These are phyloP conservation scores for Acanthurus leucopareius DNA, from an alignment of 2,797 vertebrate genomes.

Conservation along the genomic window DNA sequence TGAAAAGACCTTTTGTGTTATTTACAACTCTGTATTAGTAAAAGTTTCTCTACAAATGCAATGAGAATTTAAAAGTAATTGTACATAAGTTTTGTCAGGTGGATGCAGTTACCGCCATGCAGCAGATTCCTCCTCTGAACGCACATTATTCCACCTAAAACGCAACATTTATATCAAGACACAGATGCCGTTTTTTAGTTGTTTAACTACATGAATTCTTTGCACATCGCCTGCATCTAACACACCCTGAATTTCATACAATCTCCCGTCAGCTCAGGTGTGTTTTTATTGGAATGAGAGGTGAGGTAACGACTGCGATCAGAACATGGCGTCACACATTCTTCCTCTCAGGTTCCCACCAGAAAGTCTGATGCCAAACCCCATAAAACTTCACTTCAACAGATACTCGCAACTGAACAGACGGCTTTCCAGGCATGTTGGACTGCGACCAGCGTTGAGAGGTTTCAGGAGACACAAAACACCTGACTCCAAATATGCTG, in stretches of 20 bases:
- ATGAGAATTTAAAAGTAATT: not conserved
- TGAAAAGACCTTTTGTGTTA: not conserved
- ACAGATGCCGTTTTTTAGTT: not conserved
- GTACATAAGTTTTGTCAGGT: not conserved
- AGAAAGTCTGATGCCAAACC: not conserved
- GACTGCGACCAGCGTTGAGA: not conserved
- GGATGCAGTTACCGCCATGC: not conserved
- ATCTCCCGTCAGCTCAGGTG: too few relatives aligned
- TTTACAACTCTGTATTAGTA: not conserved
- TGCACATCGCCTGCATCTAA: too few relatives aligned
- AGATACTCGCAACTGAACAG: constrained; percentile 36
- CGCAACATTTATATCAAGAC: not conserved
- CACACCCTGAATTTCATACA: not conserved
- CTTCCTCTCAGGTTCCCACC: not conserved
- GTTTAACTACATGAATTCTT: too few relatives aligned
- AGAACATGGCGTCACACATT: constrained; percentile 35
- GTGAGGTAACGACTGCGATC: not conserved
- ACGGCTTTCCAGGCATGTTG: constrained; percentile 31
- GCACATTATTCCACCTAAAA: not conserved
- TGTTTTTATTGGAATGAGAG: not conserved
- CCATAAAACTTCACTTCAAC: constrained; percentile 5
- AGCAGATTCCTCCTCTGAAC: not conserved
- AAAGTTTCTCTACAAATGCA: not conserved
- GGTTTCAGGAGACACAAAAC: not conserved
- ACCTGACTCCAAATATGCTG: constrained; percentile 22